A percentile compares a stretch with the other conserved stretches of the same genome.
Conservation (phyloP, 2,888 invertebrate species). For the Torymus texanus region DNA sequence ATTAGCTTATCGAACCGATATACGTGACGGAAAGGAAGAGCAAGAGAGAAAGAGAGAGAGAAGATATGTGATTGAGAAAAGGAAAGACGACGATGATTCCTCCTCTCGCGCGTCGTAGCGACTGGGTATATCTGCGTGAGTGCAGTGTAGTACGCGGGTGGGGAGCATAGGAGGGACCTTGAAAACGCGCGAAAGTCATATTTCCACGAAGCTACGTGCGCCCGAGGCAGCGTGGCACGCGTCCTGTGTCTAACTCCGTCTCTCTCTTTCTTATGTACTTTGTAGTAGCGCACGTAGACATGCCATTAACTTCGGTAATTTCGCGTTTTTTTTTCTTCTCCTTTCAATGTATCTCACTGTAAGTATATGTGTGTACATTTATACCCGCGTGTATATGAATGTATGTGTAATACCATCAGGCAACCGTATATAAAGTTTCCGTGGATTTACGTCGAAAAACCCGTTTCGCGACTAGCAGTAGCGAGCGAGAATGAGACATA, state of each 20-base stretch:
- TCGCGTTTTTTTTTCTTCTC: conserved; percentile 11
- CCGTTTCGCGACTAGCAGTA: background rate
- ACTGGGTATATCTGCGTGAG: background rate
- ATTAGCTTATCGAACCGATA: conserved; percentile 50
- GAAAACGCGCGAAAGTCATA: conserved; percentile 38
- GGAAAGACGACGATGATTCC: conserved; percentile 1
- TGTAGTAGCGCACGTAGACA: background rate
- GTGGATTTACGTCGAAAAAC: conserved; percentile 7
- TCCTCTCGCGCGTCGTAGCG: background rate
- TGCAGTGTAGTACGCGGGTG: background rate
- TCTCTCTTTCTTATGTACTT: conserved; percentile 36
- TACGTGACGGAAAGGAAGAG: conserved; percentile 33
- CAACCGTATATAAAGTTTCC: conserved; percentile 1
- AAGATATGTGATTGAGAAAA: background rate
- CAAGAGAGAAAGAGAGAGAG: background rate
- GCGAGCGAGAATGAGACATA: background rate
- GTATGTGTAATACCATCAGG: no score
- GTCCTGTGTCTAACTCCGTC: background rate
- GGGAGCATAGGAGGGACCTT: conserved; percentile 21
- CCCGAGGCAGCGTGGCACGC: conserved; percentile 4
- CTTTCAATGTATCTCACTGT: background rate
- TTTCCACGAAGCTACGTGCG: conserved; percentile 7
- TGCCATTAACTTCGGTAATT: conserved; percentile 42
- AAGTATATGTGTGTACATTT: no score
- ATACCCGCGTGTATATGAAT: no score